Evolutionary conservation across 2,888 invertebrate species (phyloP).

Genomic region (Habroteleia sp.): DNA sequence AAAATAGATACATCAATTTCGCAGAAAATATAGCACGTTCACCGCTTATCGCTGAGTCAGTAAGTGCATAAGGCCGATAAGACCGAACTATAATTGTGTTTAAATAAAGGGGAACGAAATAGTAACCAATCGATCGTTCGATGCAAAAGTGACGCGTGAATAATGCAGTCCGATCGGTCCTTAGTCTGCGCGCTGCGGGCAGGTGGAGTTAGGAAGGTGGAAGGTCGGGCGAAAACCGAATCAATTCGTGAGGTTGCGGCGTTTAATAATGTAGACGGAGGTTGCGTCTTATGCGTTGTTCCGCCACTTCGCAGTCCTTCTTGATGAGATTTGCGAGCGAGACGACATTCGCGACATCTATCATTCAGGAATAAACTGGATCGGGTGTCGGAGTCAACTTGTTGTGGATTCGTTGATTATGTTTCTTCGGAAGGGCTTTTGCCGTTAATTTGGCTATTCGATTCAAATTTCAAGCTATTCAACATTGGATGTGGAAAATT

Average conservation of each 20-base stretch:
- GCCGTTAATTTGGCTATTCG: slow-evolving; percentile 14
- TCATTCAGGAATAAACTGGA: slow-evolving; percentile 33
- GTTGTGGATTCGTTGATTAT: slow-evolving; percentile 33
- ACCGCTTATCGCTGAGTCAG: slow-evolving; percentile 46
- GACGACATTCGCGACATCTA: slow-evolving; percentile 43
- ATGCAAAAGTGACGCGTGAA: slow-evolving; percentile 73
- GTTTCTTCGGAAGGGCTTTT: no score
- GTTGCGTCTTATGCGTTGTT: slow-evolving; percentile 65
- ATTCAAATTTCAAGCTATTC: no score
- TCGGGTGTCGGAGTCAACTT: slow-evolving; percentile 11
- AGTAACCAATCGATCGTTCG: slow-evolving; percentile 49
- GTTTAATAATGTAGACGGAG: slow-evolving; percentile 77
- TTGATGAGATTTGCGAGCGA: slow-evolving; percentile 23
- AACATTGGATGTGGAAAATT: no score
- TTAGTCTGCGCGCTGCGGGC: slow-evolving; percentile 73
- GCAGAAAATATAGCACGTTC: slow-evolving; percentile 32
- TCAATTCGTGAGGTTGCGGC: slow-evolving; percentile 76
- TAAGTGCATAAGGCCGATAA: slow-evolving; percentile 59
- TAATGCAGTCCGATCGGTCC: slow-evolving; percentile 78
- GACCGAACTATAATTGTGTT: slow-evolving; percentile 57
- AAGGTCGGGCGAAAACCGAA: slow-evolving; percentile 68
- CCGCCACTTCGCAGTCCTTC: slow-evolving; percentile 43
- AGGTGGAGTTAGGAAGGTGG: slow-evolving; percentile 63
- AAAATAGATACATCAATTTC: slow-evolving; percentile 47
- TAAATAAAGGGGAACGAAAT: slow-evolving; percentile 55